Evolutionary conservation across 2,113 vertebrate genomes (phyloP).

Genomic region (Bubo bubo): DNA sequence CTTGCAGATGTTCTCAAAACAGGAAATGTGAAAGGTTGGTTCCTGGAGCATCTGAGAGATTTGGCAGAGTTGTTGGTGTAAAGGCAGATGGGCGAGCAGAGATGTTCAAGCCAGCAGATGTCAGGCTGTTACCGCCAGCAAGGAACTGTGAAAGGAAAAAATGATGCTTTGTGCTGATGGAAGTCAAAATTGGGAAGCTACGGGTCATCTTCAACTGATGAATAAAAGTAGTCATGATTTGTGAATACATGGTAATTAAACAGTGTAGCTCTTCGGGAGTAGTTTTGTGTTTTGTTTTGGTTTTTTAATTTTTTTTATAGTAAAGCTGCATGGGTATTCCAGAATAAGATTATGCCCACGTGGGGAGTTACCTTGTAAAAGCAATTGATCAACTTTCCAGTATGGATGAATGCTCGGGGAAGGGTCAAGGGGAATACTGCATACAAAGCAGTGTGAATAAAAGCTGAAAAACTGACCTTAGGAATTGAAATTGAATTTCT

Average conservation of each 20-base stretch:
- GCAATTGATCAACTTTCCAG: background rate
- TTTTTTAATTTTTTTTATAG: background rate
- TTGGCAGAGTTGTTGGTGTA: background rate
- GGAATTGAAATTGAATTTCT: background rate
- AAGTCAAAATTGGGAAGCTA: background rate
- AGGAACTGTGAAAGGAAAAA: background rate
- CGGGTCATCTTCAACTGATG: background rate
- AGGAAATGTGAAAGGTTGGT: background rate
- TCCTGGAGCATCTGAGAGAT: background rate
- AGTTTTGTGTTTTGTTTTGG: background rate
- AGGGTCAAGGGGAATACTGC: background rate
- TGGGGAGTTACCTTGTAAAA: background rate
- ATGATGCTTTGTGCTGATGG: background rate
- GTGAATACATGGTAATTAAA: background rate
- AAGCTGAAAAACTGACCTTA: background rate
- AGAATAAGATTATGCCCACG: background rate
- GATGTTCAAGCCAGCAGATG: constrained; percentile 51
- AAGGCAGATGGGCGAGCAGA: background rate
- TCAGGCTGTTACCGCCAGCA: constrained; percentile 10
- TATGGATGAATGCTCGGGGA: background rate
- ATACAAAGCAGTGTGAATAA: background rate
- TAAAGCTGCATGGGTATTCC: background rate
- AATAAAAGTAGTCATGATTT: background rate
- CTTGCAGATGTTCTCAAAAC: background rate
- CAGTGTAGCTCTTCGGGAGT: background rate